Conservation (phyloP, 2,888 invertebrate genomes). For the Philereme vetulata region DNA sequence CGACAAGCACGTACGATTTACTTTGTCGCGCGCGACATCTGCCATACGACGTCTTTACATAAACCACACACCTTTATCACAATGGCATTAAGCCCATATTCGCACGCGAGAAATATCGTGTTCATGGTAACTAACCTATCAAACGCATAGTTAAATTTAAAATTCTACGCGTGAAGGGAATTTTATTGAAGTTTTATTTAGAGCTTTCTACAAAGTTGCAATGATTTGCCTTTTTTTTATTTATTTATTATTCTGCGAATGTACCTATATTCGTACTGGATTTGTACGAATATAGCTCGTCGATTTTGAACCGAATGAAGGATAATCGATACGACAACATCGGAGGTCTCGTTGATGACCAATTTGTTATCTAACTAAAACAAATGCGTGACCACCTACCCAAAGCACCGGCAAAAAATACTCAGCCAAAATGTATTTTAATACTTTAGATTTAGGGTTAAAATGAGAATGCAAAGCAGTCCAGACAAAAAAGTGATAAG, state of each 20-base stretch:
- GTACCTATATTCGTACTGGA: slow-evolving; percentile 16
- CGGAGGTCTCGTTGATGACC: slow-evolving; percentile 65
- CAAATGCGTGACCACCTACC: slow-evolving; percentile 77
- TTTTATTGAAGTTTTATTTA: slow-evolving; percentile 66
- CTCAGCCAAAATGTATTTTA: slow-evolving; percentile 44
- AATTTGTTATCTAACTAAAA: slow-evolving; percentile 76
- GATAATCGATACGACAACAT: slow-evolving; percentile 50
- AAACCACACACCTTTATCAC: slow-evolving; percentile 36
- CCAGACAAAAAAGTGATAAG: slow-evolving; percentile 74
- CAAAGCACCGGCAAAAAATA: slow-evolving; percentile 30
- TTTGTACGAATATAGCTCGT: slow-evolving; percentile 1
- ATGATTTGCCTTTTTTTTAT: slow-evolving; percentile 27
- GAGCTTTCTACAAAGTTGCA: slow-evolving; percentile 37
- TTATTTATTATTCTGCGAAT: slow-evolving; percentile 19
- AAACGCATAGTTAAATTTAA: slow-evolving; percentile 66
- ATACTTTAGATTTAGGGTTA: slow-evolving; percentile 41
- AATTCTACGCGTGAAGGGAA: slow-evolving; percentile 63
- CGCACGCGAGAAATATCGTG: slow-evolving; percentile 26
- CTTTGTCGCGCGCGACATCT: slow-evolving; percentile 80
- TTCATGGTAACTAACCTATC: slow-evolving; percentile 50
- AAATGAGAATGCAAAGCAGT: slow-evolving; percentile 28
- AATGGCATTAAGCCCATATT: slow-evolving; percentile 22
- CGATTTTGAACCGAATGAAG: slow-evolving; percentile 33
- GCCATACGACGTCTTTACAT: slow-evolving; percentile 43
- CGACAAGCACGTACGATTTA: slow-evolving; percentile 77